phyloP scores from a whole-genome alignment of 1,140 invertebrate genomes.

The Epicauta chinensis region DNA sequence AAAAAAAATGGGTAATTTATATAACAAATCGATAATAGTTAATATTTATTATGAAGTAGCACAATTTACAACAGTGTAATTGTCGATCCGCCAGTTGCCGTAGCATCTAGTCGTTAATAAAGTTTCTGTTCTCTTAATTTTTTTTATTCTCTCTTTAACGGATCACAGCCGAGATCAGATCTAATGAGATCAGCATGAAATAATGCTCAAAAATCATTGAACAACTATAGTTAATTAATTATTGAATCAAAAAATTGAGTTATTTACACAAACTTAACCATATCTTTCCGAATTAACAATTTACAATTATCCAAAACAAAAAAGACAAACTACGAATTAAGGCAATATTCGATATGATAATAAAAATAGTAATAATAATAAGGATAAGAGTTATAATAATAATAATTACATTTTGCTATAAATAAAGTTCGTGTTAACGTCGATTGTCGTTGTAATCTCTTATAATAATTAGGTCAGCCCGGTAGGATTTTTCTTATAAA shows the following conservation, averaged over 20 bases:
- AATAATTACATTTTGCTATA: no score
- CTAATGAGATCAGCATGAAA: constrained; percentile 27
- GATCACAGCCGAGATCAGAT: constrained; percentile 26
- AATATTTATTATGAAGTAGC: constrained; percentile 27
- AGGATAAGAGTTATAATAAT: background rate
- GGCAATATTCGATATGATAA: constrained; percentile 10
- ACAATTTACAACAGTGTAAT: constrained; percentile 24
- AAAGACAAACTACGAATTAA: constrained; percentile 6
- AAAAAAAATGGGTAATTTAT: background rate
- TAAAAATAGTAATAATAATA: background rate
- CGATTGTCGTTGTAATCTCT: constrained; percentile 16
- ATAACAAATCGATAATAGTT: constrained; percentile 11
- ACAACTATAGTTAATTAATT: constrained; percentile 11
- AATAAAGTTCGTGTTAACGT: constrained; percentile 6
- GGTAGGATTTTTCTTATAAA: constrained; percentile 61
- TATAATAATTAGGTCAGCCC: constrained; percentile 31
- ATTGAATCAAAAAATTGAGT: constrained; percentile 16
- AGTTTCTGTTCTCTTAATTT: no score
- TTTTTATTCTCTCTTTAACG: constrained; percentile 6
- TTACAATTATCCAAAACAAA: constrained; percentile 18
- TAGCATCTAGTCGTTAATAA: constrained; percentile 22
- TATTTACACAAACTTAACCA: constrained; percentile 25
- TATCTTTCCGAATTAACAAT: no score
- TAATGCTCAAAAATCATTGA: constrained; percentile 17
- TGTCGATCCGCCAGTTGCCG: constrained; percentile 22